A percentile compares a stretch with the other conserved stretches of the same genome.
Conservation (phyloP, 2,113 vertebrate species). For the Dromiciops gliroides region DNA sequence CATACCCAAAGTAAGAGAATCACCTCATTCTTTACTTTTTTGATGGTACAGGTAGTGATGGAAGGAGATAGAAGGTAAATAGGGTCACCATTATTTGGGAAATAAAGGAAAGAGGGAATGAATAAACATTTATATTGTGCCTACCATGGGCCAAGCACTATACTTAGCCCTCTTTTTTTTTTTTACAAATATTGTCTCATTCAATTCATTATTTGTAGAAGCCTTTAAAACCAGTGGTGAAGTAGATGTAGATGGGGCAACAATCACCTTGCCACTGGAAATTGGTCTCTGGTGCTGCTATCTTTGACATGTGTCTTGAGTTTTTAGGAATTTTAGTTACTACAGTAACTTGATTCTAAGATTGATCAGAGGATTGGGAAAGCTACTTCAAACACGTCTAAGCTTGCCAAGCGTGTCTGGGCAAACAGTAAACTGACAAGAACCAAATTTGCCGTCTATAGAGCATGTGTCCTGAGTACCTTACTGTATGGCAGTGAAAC, state of each 20-base stretch:
- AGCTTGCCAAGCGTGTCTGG: too few relatives aligned
- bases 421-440: too few relatives aligned
- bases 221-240: not conserved
- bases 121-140: not conserved
- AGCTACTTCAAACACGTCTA: too few relatives aligned
- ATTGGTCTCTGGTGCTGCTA: not conserved
- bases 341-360: too few relatives aligned
- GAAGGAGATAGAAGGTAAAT: not conserved
- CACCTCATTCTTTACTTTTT: not conserved
- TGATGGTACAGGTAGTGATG: not conserved
- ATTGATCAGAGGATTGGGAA: too few relatives aligned
- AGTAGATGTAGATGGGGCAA: not conserved
- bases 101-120: not conserved
- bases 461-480: too few relatives aligned
- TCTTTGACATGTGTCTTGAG: constrained; percentile 8
- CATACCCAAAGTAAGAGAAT: not conserved
- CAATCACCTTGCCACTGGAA: not conserved
- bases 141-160: not conserved
- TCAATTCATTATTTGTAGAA: not conserved
- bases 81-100: not conserved
- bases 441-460: too few relatives aligned
- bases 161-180: too few relatives aligned
- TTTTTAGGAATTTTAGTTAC: constrained; percentile 41
- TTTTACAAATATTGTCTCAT: not conserved
- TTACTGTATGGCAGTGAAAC: too few relatives aligned